phyloP scores from a whole-genome alignment of 1,140 invertebrate genomes.

The Drosophila tropicalis region DNA sequence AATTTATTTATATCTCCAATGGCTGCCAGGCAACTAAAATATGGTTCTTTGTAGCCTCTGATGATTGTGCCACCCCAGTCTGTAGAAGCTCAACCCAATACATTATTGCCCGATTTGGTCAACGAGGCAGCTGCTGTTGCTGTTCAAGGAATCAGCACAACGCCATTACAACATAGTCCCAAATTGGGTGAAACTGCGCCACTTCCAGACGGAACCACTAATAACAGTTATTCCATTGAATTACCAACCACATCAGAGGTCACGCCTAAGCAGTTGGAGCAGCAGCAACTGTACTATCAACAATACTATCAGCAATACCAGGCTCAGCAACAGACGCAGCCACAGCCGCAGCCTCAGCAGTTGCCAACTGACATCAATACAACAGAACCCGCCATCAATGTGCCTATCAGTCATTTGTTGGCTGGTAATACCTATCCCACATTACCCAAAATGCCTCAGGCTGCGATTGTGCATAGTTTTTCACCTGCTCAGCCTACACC shows the following conservation, averaged over 20 bases:
- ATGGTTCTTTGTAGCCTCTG: constrained; percentile 40
- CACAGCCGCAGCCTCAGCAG: constrained; percentile 11
- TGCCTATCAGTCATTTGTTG: constrained; percentile 72
- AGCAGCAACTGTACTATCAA: constrained; percentile 39
- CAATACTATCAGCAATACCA: constrained; percentile 50
- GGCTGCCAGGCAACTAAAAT: neutral
- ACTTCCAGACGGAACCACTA: constrained; percentile 20
- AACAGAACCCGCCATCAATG: constrained; percentile 41
- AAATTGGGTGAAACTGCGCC: constrained; percentile 8
- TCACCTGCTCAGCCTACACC: constrained; percentile 60
- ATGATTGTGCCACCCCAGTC: constrained; percentile 45
- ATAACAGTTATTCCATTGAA: constrained; percentile 62
- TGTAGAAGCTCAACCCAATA: constrained; percentile 21
- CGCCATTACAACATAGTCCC: constrained; percentile 38
- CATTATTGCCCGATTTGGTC: constrained; percentile 57
- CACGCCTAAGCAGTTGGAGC: constrained; percentile 35
- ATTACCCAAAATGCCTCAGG: constrained; percentile 63
- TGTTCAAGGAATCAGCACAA: constrained; percentile 14
- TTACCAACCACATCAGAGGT: constrained; percentile 45
- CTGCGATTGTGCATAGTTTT: constrained; percentile 80
- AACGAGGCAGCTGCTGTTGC: constrained; percentile 60
- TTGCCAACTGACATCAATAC: constrained; percentile 8
- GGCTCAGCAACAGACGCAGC: constrained; percentile 28
- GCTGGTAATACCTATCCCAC: constrained; percentile 72
- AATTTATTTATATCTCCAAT: neutral